Conservation (phyloP, 2,113 vertebrate genomes). For the Urocitellus parryii region DNA sequence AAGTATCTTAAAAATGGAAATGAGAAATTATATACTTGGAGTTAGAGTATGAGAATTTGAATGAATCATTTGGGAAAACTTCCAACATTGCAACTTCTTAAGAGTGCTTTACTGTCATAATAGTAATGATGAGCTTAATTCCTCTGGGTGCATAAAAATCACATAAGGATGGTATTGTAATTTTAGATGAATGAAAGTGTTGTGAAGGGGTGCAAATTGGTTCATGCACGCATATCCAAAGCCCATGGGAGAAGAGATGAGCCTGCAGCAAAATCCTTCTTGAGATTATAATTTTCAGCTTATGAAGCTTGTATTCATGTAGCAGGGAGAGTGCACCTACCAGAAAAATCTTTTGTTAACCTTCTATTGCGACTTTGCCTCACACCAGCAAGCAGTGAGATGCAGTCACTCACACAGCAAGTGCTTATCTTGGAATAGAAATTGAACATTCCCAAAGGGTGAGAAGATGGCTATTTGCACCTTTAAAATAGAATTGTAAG, state of each 20-base stretch:
- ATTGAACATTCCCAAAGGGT: slow-evolving; percentile 80
- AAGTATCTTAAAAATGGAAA: slow-evolving; percentile 63
- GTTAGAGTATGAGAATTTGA: slow-evolving; percentile 41
- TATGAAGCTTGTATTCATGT: slow-evolving; percentile 66
- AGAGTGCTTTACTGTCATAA: slow-evolving; percentile 62
- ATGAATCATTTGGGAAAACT: slow-evolving; percentile 77
- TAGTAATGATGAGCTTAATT: slow-evolving; percentile 75
- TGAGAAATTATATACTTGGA: slow-evolving; percentile 64
- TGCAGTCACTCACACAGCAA: slow-evolving; percentile 68
- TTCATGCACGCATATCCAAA: slow-evolving; percentile 46
- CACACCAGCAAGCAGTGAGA: slow-evolving; percentile 63
- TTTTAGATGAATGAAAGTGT: slow-evolving; percentile 75
- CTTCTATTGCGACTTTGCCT: slow-evolving; percentile 47
- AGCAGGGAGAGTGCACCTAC: slow-evolving; percentile 60
- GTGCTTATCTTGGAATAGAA: slow-evolving; percentile 73
- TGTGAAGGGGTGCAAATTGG: slow-evolving; percentile 76
- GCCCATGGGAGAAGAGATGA: slow-evolving; percentile 63
- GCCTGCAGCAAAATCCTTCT: slow-evolving; percentile 67
- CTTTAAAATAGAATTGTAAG: slow-evolving; percentile 76
- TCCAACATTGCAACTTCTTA: slow-evolving; percentile 66
- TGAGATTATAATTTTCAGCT: slow-evolving; percentile 60
- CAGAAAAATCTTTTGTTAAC: slow-evolving; percentile 71
- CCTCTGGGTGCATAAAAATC: slow-evolving; percentile 66
- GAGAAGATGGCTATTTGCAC: slow-evolving; percentile 80
- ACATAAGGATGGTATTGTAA: slow-evolving; percentile 52